Base-by-base conservation (phyloP, 2,113 vertebrate genomes). In the Pachyramphus minor region DNA sequence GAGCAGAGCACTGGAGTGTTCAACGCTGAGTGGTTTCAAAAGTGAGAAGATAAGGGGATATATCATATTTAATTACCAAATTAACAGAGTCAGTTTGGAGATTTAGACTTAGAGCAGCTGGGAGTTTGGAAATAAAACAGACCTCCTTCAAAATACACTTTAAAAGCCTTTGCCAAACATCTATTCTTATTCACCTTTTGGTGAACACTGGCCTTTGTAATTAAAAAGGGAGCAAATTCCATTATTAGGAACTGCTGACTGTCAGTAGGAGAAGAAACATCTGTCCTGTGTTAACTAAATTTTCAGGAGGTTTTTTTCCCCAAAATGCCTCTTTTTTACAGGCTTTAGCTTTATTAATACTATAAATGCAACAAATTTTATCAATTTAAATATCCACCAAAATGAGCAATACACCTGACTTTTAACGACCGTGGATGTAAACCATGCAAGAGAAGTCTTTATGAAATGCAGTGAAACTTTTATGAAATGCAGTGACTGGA, bases 141-240 rank as follows among this genome's bases (percentile, higher is more conserved):
- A 58, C 7, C 31, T 92, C 75, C 95, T 95, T 81, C 81, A 89
- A 89, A 95, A 95, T 76, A 35, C 16, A 45, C 67, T 87, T 45
- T 84, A 86, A 84, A 58, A 79, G 88, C 88, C 44, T 76, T 80
- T 91, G 88, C 93, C 94, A 96, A 92, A 84, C 75, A 71, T 58
- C 37, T 87, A 90, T 88, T 72, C 81, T 79, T 91, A 44, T 58
- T 91, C 90, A 95, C 93, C 90, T 94, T 92, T 85, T 25, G 20
- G 68, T 4, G 6, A 66, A 63, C 55, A 27, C 44, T 39, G 64
- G 56, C 56, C 56, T 79, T 92, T 95, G 64, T 93, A 95, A 95
- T 96, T 91, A 88, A 73, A 93, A 96, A 92, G 67, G 62, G 71
- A 95, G 89, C 73, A 92, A 95, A 96, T 87, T 96, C 77, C 69